A percentile compares a stretch with the other conserved stretches of the same genome.
Conservation (phyloP, 1,140 invertebrate species). For the Anastrepha obliqua region DNA sequence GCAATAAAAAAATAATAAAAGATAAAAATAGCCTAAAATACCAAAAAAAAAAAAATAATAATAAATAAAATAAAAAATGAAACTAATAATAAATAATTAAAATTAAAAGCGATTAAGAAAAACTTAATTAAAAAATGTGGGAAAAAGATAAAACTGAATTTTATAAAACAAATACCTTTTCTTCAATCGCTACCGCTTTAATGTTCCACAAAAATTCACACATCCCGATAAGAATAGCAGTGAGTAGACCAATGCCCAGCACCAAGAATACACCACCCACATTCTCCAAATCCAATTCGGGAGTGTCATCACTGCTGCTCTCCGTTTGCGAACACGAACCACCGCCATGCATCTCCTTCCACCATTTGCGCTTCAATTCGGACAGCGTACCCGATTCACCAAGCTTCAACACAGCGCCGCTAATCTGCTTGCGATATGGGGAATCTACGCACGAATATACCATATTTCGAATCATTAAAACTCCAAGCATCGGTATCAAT, state of each 20-base stretch:
- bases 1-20: too few species aligned
- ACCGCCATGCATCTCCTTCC: conserved; percentile 79
- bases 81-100: too few species aligned
- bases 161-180: conserved; percentile 73
- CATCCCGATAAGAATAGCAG: conserved; percentile 76
- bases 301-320: conserved; percentile 65
- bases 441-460: conserved; percentile 77
- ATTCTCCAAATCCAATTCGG: conserved; percentile 78
- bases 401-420: conserved; percentile 82
- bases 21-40: too few species aligned
- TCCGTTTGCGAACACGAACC: conserved; percentile 64
- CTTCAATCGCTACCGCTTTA: conserved; percentile 77
- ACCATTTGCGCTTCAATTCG: conserved; percentile 88
- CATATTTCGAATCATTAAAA: neutral
- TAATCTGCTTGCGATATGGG: conserved; percentile 82
- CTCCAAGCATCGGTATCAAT: neutral
- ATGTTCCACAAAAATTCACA: conserved; percentile 82
- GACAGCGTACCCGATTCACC: conserved; percentile 86
- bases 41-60: too few species aligned
- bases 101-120: too few species aligned
- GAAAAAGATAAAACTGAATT: neutral
- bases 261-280: conserved; percentile 86
- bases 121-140: too few species aligned
- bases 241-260: conserved; percentile 76
- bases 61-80: too few species aligned